Percentiles rank a stretch among this genome's conserved stretches.
Evolutionary conservation across 2,113 vertebrate genomes (phyloP).

Genomic region (Burhinus bistriatus): DNA sequence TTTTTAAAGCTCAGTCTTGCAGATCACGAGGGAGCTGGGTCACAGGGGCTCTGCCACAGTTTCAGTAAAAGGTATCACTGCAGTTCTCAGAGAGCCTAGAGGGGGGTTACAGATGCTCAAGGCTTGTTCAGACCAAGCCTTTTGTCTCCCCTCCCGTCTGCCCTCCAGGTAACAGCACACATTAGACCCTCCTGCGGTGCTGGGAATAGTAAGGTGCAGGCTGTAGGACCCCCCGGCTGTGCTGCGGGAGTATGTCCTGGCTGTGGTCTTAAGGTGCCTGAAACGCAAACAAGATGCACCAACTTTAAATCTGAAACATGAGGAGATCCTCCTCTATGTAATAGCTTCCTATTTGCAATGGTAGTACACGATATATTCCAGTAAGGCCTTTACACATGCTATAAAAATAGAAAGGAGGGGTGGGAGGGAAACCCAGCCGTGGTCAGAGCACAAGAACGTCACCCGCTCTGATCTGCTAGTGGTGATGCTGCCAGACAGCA

Average conservation of each 20-base stretch:
- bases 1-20: too few species aligned
- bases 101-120: too few species aligned
- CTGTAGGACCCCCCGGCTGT: neutral
- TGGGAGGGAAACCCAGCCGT: accelerated
- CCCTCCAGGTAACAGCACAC: too few species aligned
- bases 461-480: accelerated
- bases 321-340: neutral
- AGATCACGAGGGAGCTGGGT: too few species aligned
- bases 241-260: neutral
- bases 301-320: neutral
- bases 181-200: too few species aligned
- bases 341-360: neutral
- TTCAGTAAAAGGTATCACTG: too few species aligned
- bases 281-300: neutral
- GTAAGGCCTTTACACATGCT: neutral
- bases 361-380: neutral
- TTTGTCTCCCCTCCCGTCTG: too few species aligned
- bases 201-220: neutral
- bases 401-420: neutral
- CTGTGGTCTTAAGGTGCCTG: neutral
- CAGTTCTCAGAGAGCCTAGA: too few species aligned
- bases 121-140: too few species aligned
- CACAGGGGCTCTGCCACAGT: too few species aligned
- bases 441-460: neutral
- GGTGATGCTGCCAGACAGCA: neutral